Evolutionary conservation across 2,797 vertebrate genomes (phyloP), one percentile per base, ranked within the genome.

Genomic region (Thunnus albacares): DNA sequence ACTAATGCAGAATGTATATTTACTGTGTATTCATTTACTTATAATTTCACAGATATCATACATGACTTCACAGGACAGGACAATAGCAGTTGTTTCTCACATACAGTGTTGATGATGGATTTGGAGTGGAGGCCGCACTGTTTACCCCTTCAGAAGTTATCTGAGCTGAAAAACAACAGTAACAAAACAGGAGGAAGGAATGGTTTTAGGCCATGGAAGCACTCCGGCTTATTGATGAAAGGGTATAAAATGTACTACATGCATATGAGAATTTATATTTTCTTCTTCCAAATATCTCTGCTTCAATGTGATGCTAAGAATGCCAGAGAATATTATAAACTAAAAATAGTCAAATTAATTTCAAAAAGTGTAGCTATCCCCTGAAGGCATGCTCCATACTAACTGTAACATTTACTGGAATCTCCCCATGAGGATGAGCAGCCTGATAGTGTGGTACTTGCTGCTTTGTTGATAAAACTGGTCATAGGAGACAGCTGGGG

Each of bases 371-470:
- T 3, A 7, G 51, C 47, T 9, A 9, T 53, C 64, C 76, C 84
- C 81, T 33, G 77, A 75, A 78, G 90, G 71, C 81, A 57, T 13
- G 55, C 72, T 72, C 83, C 90, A 87, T 81, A 67, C 87, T 80
- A 90, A 90, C 90, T 87, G 85, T 81, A 89, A 79, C 77, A 75
- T 92, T 90, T 91, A 92, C 90, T 76, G 10, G 76, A 78, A 83
- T 84, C 83, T 74, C 58, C 90, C 90, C 71, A 38, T 58, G 80
- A 79, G 89, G 77, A 90, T 57, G 62, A 88, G 85, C 79, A 67
- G 84, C 35, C 82, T 81, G 89, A 88, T 88, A 82, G 77, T 30
- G 60, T 71, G 78, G 55, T 67, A 77, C 83, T 75, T 43, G 72
- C 82, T 81, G 77, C 87, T 86, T 68, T 88, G 84, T 86, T 90